Base-by-base conservation (phyloP, 2,888 invertebrate genomes). In the Eupithecia abbreviata region DNA sequence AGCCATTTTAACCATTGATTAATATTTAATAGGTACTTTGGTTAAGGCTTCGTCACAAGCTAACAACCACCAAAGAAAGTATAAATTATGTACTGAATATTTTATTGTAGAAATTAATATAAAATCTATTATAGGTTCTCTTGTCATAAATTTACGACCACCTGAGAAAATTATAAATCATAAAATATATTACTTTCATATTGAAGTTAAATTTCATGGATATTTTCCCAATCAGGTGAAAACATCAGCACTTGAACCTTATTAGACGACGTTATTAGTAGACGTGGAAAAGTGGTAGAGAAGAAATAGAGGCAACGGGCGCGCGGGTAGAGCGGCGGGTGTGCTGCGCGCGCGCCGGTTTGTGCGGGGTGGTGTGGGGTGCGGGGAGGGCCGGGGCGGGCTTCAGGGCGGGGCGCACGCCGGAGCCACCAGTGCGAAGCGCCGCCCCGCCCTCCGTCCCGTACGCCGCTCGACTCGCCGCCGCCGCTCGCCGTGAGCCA, bases 351-450 rank as follows among this genome's bases (percentile, higher is more conserved):
- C 71, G 79, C 74, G 80, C 72, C 65, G 75, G 55, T 84, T 79
- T 9, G 82, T 78, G 82, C 79, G 81, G 80, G 81, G 82, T 82
- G 76, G 77, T 80, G 75, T 82, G 80, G 80, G 84, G 85, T 77
- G 81, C 80, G 82, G 79, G 81, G 83, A 78, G 84, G 80, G 85
- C 81, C 82, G 75, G 79, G 81, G 75, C 82, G 80, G 80, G 84
- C 84, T 86, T 83, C 85, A 82, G 83, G 82, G 84, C 81, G 87
- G 88, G 87, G 87, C 84, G 84, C 87, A 89, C 84, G 86, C 81
- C 86, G 79, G 85, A 85, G 89, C 89, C 87, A 90, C 85, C 82
- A 80, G 72, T 71, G 80, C 65, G 41, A 79, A 82, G 75, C 80
- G 79, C 83, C 80, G 79, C 76, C 83, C 77, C 82, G 75, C 58